A percentile compares a stretch with the other conserved stretches of the same genome.
phyloP scores from a whole-genome alignment of 2,888 invertebrate genomes.

The Sthenelais limicola region DNA sequence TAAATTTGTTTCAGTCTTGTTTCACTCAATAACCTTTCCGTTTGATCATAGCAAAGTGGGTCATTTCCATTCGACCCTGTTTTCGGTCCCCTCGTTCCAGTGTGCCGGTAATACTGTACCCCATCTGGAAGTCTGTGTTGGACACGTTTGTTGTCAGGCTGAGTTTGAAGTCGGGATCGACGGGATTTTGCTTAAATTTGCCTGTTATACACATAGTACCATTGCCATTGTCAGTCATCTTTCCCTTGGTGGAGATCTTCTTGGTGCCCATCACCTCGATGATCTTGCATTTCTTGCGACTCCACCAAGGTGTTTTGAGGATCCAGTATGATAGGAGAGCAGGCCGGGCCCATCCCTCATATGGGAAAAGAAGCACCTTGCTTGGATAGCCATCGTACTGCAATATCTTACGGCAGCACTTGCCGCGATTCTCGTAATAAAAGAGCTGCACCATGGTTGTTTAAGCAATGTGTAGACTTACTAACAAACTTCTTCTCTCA shows the following conservation, averaged over 20 bases:
- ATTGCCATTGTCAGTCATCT: conserved; percentile 84
- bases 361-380: conserved; percentile 88
- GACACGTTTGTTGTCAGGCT: conserved; percentile 88
- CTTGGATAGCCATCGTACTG: conserved; percentile 87
- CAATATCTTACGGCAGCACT: conserved; percentile 86
- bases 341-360: conserved; percentile 90
- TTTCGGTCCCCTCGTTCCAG: conserved; percentile 83
- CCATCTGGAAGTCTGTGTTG: conserved; percentile 90
- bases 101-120: conserved; percentile 90
- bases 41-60: conserved; percentile 89
- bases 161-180: conserved; percentile 72
- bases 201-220: conserved; percentile 87
- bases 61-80: conserved; percentile 85
- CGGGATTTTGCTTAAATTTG: conserved; percentile 77
- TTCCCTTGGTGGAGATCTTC: conserved; percentile 83
- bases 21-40: conserved; percentile 78
- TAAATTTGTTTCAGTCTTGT: neutral
- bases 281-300: conserved; percentile 85
- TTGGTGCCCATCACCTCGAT: conserved; percentile 87
- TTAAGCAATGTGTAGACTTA: too few relatives aligned
- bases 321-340: conserved; percentile 90
- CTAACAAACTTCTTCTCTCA: too few relatives aligned
- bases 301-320: conserved; percentile 90
- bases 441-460: conserved; percentile 78
- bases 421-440: conserved; percentile 85